A percentile compares a stretch with the other conserved stretches of the same genome.
These are phyloP conservation scores for Clarias pachynema DNA, from an alignment of 2,797 vertebrate genomes.

Conservation along the genomic window DNA sequence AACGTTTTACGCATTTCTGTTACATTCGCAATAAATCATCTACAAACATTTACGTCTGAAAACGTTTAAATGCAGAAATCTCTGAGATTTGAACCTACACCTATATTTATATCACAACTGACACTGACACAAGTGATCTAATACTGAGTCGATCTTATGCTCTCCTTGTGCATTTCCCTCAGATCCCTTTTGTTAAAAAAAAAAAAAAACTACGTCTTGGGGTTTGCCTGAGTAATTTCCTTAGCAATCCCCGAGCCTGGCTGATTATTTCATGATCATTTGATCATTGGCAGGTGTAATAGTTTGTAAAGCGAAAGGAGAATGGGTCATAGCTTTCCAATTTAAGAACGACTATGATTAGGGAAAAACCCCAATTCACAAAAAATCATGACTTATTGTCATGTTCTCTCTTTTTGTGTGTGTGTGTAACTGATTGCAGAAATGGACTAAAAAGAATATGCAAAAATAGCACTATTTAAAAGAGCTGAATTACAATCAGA, in stretches of 20 bases:
- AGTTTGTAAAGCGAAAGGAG: neutral
- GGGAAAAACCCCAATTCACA: neutral
- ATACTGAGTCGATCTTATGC: neutral
- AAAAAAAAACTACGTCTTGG: neutral
- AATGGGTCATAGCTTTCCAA: neutral
- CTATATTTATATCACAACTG: neutral
- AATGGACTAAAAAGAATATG: neutral
- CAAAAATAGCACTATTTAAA: neutral
- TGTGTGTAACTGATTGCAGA: neutral
- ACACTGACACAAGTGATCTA: neutral
- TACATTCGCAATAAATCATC: neutral
- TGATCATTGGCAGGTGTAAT: conserved; percentile 13
- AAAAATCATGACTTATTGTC: neutral
- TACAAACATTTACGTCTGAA: neutral
- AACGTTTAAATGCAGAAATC: neutral
- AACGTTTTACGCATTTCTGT: neutral
- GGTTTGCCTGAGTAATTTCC: neutral
- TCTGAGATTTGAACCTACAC: neutral
- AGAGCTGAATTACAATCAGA: neutral
- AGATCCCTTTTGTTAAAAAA: neutral
- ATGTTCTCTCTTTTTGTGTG: neutral
- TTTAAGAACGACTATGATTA: neutral
- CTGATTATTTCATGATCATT: conserved; percentile 6
- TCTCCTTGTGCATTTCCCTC: neutral
- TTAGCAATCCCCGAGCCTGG: neutral